Evolutionary conservation across 2,797 vertebrate genomes (phyloP), one percentile per base, ranked within the genome.

Genomic region (Micromesistius poutassou): DNA sequence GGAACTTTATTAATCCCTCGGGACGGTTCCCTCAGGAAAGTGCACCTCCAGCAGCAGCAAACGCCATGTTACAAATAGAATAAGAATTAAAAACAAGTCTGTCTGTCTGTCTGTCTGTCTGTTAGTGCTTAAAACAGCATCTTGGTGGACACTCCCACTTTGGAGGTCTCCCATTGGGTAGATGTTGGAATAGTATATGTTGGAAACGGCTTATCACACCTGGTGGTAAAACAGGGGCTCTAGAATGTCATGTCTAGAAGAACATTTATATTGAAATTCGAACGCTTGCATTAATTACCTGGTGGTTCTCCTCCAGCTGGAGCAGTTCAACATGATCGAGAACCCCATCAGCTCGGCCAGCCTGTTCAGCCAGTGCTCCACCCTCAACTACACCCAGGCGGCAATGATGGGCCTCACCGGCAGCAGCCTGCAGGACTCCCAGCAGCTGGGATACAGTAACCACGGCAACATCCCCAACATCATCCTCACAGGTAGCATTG

Each of bases 251-350:
- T 3, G 62, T 10, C n/a, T n/a, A n/a, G 10, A 62, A 66, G 62
- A 22, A 50, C 42, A 4, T 19, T 50, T 50, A 19, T 50, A 50
- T 50, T 50, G 42, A 66, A 9, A 10, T 28, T 30, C 8, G 25
- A 2, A 28, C 62, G 10, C n/a, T 12, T 25, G n/a, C n/a, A 66
- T 10, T 28, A 6, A 66, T 2, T 6, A 62, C 50, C 50, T 7
- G 19, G 14, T 0, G 0, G 62, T 28, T 68, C 28, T 1, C 25
- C 25, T 31, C 19, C 81, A 99, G 97, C 95, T 99, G 77, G 98
- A 99, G 87, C 98, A 99, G 93, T 99, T 99, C 93, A 99, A 97
- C 87, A 99, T 98, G 97, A 95, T 99, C 6, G 97, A 99, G 88
- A 98, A 90, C 38, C 94, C 96, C 83, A 96, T 96, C 91, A 97